phyloP scores from a whole-genome alignment of 2,888 invertebrate species.

The Smittia sp. region DNA sequence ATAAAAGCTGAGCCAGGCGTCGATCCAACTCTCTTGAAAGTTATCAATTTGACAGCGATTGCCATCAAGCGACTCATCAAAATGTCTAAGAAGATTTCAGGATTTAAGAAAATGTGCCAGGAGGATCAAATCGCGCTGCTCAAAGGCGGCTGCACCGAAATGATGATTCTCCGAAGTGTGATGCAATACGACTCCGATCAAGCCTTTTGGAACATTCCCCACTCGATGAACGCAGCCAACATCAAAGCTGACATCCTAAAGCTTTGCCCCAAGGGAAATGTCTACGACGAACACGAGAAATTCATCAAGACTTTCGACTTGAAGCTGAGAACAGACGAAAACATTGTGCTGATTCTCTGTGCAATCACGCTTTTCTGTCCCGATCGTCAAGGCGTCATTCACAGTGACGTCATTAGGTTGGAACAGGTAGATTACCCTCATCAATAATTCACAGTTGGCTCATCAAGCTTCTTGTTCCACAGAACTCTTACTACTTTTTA shows the following conservation, averaged over 20 bases:
- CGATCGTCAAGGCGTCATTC: conserved; percentile 73
- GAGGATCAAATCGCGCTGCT: conserved; percentile 79
- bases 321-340: conserved; percentile 81
- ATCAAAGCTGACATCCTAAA: conserved; percentile 89
- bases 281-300: conserved; percentile 81
- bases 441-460: conserved; percentile 30
- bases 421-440: conserved; percentile 75
- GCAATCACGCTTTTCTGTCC: conserved; percentile 90
- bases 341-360: conserved; percentile 84
- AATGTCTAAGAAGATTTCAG: conserved; percentile 80
- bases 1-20: conserved; percentile 47
- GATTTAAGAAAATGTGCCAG: conserved; percentile 91
- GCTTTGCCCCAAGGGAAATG: conserved; percentile 76
- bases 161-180: conserved; percentile 91
- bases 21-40: conserved; percentile 69
- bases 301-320: conserved; percentile 84
- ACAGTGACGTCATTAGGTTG: conserved; percentile 77
- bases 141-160: conserved; percentile 84
- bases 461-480: conserved; percentile 43
- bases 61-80: conserved; percentile 84
- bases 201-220: conserved; percentile 80
- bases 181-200: conserved; percentile 87
- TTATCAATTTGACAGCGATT: conserved; percentile 87
- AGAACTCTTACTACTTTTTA: conserved; percentile 88
- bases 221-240: conserved; percentile 52